Evolutionary conservation across 1,140 invertebrate genomes (phyloP).

Genomic region (Dufourea novaeangliae): DNA sequence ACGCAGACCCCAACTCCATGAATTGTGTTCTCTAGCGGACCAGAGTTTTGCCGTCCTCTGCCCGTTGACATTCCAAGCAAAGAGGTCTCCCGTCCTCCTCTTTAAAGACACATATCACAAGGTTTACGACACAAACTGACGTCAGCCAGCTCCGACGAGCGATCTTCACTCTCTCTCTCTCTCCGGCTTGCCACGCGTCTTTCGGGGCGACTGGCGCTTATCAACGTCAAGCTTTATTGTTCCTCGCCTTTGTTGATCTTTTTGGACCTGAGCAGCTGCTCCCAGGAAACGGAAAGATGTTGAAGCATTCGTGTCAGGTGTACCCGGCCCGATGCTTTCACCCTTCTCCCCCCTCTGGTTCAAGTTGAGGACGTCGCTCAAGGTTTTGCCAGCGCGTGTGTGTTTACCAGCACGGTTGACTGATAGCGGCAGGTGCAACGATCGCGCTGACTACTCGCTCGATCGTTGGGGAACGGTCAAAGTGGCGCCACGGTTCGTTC

Average conservation of each 20-base stretch:
- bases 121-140: neutral
- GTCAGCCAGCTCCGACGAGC: neutral
- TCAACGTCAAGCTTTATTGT: neutral
- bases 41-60: neutral
- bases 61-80: neutral
- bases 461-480: neutral
- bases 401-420: neutral
- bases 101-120: neutral
- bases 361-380: neutral
- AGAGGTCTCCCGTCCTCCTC: neutral
- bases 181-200: neutral
- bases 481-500: conserved; percentile 7
- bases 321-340: neutral
- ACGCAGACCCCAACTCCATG: neutral
- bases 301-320: conserved; percentile 38
- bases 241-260: neutral
- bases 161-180: neutral
- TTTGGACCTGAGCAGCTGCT: neutral
- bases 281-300: conserved; percentile 3
- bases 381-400: conserved; percentile 37
- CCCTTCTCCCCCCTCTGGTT: too few relatives aligned
- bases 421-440: conserved; percentile 40
- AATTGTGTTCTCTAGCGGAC: neutral
- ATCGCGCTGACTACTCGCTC: too few relatives aligned
- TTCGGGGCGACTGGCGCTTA: neutral